Base-by-base conservation (phyloP, 1,140 invertebrate species). In the Panulirus ornatus region DNA sequence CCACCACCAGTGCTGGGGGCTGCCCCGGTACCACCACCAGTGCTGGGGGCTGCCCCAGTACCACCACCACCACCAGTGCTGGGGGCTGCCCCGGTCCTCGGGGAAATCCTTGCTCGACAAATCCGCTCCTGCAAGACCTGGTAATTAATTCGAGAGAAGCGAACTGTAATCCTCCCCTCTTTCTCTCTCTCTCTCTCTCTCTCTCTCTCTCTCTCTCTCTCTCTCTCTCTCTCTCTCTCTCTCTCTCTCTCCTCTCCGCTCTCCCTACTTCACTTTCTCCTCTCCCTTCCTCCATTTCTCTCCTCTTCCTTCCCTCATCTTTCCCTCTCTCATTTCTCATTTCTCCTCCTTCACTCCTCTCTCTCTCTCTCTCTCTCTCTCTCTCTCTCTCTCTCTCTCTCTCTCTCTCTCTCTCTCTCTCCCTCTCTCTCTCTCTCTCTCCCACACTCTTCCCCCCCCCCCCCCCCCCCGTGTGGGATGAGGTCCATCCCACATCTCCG, bases 71-170 rank as follows among this genome's bases (percentile, higher is more conserved):
- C n/a, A n/a, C n/a, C n/a, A n/a, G n/a, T n/a, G n/a, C n/a, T n/a
- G n/a, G 58, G n/a, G 8, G 22, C n/a, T 66, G 6, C 38, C 14
- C 34, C 16, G 30, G 81, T 84, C 81, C 81, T 75, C 22, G 14
- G 84, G 71, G 84, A 76, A 76, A 85, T 51, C 70, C 84, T 75
- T 40, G 84, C 70, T 86, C 54, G 71, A 47, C 36, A 86, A 86
- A 86, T 86, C 84, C 84, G 11, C 84, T 85, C 84, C 84, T 86
- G 73, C 84, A 76, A 86, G 84, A 86, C 84, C 73, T 30, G 11
- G 84, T 86, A 86, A 86, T 86, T 86, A 86, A 86, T 86, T 86
- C 84, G 27, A 86, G 84, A 86, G 73, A 85, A 79, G 78, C 71
- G 71, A 76, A 34, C 84, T 54, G 71, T 86, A 86, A 86, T 30